Percentiles rank a stretch among this genome's conserved stretches.
Conservation (phyloP, 2,113 vertebrate species). For the Edolisoma coerulescens region DNA sequence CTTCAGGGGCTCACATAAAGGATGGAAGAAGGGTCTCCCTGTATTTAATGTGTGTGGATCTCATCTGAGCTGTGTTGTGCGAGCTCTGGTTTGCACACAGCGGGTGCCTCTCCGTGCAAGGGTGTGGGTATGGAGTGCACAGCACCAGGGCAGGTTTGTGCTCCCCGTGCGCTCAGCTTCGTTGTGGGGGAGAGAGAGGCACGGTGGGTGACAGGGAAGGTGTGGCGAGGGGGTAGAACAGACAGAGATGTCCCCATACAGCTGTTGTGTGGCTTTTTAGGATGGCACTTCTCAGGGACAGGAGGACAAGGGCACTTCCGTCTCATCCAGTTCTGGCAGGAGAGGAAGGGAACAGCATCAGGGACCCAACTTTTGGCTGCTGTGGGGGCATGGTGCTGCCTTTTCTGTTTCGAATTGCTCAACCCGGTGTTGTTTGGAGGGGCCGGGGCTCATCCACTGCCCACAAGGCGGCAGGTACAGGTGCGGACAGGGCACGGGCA, state of each 20-base stretch:
- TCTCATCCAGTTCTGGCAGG: background rate
- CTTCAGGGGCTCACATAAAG: accelerated
- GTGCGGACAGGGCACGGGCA: background rate
- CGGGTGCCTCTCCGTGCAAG: accelerated
- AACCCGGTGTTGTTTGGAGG: accelerated
- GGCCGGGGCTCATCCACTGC: background rate
- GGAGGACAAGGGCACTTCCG: accelerated
- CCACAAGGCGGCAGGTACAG: accelerated
- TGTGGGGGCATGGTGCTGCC: accelerated
- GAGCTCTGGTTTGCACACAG: background rate
- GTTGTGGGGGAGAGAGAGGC: accelerated
- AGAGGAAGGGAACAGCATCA: background rate
- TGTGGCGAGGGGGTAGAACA: accelerated
- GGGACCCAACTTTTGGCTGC: background rate
- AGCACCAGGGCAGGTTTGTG: accelerated
- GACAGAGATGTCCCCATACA: background rate
- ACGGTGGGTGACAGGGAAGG: background rate
- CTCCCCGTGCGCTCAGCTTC: accelerated
- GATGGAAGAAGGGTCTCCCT: background rate
- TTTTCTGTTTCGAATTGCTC: background rate
- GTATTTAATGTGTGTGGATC: background rate
- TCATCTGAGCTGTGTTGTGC: background rate
- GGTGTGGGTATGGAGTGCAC: background rate
- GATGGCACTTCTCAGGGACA: background rate
- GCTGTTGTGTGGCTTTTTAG: background rate